Evolutionary conservation across 2,888 invertebrate species (phyloP), one percentile per base, ranked within the genome.

Genomic region (Caradrina kadenii): DNA sequence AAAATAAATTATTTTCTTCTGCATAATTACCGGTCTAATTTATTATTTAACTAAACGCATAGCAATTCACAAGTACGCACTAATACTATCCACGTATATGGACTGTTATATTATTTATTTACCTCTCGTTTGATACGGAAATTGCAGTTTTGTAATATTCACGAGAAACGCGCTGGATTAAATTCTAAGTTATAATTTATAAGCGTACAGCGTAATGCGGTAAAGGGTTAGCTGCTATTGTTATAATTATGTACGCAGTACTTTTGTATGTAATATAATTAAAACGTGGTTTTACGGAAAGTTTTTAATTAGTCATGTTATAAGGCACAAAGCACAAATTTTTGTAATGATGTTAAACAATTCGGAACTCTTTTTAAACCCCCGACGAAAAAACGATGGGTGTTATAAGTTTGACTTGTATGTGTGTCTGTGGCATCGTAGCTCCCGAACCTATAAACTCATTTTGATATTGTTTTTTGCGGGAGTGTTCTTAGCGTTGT

Each of bases 131-230:
- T 93, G 93, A 94, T 93, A 93, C 95, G 94, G 94, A 94, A 95
- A 95, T 95, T 95, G 95, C 94, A 95, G 90, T 94, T 94, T 93
- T 94, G 93, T 93, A 94, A 94, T 93, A 95, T 94, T 94, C 90
- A 95, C 87, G 90, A 93, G 91, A 90, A 86, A 82, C 76, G 66
- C 22, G 79, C 79, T 68, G 87, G 87, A 88, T 89, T 91, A 88
- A 79, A 76, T 76, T 79, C 73, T 53, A 50, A 71, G 79, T 49
- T 71, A 60, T 76, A 84, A 84, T 80, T 76, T 45, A 88, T 68
- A 60, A 77, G 79, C 74, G 63, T 50, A 56, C n/a, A 75, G 81
- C 79, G 86, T 66, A 60, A 63, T 70, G 52, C 42, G n/a, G 42
- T 49, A 35, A 39, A 49, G 10, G 21, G 1, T 61, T 26, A 17